phyloP scores from a whole-genome alignment of 2,113 vertebrate species.

The Neogobius melanostomus region DNA sequence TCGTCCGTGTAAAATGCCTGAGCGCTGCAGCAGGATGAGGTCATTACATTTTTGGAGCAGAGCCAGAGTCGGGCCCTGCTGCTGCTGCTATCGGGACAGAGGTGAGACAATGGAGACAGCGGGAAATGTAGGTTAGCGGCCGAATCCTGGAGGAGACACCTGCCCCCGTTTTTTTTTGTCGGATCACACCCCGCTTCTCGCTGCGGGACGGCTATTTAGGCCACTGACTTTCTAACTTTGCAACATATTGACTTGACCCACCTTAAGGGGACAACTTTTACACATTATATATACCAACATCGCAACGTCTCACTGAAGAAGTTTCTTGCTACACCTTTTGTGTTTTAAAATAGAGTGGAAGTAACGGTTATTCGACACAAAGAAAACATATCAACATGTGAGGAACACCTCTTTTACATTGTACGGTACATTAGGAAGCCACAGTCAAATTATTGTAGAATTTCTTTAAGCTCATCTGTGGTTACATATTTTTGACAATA shows the following conservation, averaged over 20 bases:
- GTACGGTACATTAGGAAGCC: too few relatives aligned
- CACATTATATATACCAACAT: background rate
- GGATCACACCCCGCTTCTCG: background rate
- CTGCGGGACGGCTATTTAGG: conserved; percentile 37
- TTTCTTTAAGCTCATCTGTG: too few relatives aligned
- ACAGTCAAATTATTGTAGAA: too few relatives aligned
- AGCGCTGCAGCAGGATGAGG: conserved; percentile 4
- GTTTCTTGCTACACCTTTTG: too few relatives aligned
- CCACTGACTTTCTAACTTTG: conserved; percentile 31
- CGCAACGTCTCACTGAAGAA: background rate
- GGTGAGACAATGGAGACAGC: conserved; percentile 5
- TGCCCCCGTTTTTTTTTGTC: background rate
- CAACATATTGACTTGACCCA: conserved; percentile 37
- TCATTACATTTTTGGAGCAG: conserved; percentile 7
- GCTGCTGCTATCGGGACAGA: background rate
- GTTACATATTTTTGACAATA: too few relatives aligned
- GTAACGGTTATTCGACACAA: too few relatives aligned
- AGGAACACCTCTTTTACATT: too few relatives aligned
- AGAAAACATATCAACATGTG: too few relatives aligned
- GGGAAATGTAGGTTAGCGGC: conserved; percentile 1
- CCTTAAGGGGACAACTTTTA: conserved; percentile 12
- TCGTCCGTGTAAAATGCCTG: conserved; percentile 4
- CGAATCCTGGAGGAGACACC: conserved; percentile 4
- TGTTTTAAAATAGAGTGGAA: too few relatives aligned
- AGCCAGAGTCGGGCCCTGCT: conserved; percentile 5